Evolutionary conservation across 2,113 vertebrate species (phyloP), one percentile per base, ranked within the genome.

Genomic region (Geothlypis trichas): DNA sequence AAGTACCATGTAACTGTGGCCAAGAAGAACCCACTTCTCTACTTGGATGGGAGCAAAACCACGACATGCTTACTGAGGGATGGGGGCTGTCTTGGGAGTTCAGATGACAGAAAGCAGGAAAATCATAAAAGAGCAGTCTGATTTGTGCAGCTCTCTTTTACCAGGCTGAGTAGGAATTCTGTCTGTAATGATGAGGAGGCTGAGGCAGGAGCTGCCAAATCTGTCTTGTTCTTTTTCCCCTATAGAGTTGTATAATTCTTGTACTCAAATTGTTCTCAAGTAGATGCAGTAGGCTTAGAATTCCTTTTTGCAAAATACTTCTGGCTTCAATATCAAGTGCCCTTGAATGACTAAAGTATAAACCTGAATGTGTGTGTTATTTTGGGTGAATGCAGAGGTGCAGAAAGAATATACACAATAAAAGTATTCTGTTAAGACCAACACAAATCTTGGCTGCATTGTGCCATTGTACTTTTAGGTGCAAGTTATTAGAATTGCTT

Each of bases 151-250:
- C 27, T 55, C 26, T 71, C 77, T 95, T 92, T 76, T 84, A 61
- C 47, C 39, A 72, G 80, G 46, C 77, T 91, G 77, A 94, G 77
- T 87, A 92, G 95, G 84, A 84, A 82, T 89, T 95, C 80, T 95
- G 73, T 82, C 95, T 92, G 79, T 76, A 95, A 92, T 33, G 74
- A 87, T 94, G 93, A 95, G 69, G 87, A 95, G 91, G 93, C 94
- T 82, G 84, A 95, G 83, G 76, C 84, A 91, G 80, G 57, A 94
- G 80, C 94, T 95, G 96, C 94, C 95, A 97, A 95, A 41, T 65
- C 61, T 94, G 84, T 89, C 93, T 87, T 96, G 94, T 96, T 95
- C 93, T 92, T 92, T 96, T 96, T 92, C 46, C 95, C 95, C 89
- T 21, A 10, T 73, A 94, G 94, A 84, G 92, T 96, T 95, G 84